Evolutionary conservation across 2,888 invertebrate genomes (phyloP).

Genomic region (Drosophila setosimentum): DNA sequence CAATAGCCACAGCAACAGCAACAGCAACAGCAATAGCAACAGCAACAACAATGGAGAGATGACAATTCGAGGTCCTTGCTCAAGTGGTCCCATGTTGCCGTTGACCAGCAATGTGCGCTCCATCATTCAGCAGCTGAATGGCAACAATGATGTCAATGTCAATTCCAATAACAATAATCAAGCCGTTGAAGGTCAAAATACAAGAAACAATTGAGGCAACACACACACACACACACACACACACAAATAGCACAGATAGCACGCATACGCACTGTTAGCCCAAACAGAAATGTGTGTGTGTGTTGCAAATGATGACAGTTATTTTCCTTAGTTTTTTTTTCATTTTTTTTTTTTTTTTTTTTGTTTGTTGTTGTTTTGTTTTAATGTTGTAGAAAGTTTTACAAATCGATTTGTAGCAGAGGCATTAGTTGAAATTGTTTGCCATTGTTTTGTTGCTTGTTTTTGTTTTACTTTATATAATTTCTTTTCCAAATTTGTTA

Average conservation of each 20-base stretch:
- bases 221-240: no score
- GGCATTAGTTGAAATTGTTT: slow-evolving; percentile 8
- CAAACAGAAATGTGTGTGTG: slow-evolving; percentile 25
- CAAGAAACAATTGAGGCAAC: slow-evolving; percentile 48
- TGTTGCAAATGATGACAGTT: slow-evolving; percentile 20
- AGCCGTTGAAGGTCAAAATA: slow-evolving; percentile 44
- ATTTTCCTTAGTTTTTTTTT: slow-evolving; percentile 6
- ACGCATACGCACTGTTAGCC: slow-evolving; percentile 27
- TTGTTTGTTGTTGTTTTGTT: background rate
- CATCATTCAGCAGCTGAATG: slow-evolving; percentile 79
- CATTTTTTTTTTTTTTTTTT: slow-evolving; percentile 14
- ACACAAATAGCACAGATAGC: slow-evolving; percentile 1
- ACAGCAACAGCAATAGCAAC: no score
- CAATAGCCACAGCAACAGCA: background rate
- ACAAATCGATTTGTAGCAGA: background rate
- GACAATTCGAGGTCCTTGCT: slow-evolving; percentile 20
- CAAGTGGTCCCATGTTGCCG: slow-evolving; percentile 54
- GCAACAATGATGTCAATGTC: slow-evolving; percentile 59
- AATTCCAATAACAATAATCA: slow-evolving; percentile 61
- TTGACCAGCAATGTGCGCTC: slow-evolving; percentile 76
- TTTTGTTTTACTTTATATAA: slow-evolving; percentile 26
- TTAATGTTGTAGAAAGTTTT: background rate
- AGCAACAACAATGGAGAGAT: slow-evolving; percentile 9
- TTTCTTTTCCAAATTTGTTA: slow-evolving; percentile 37
- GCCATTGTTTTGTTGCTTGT: slow-evolving; percentile 49